A percentile compares a stretch with the other conserved stretches of the same genome.
phyloP scores from a whole-genome alignment of 2,797 vertebrate species.

The Eptatretus atami region DNA sequence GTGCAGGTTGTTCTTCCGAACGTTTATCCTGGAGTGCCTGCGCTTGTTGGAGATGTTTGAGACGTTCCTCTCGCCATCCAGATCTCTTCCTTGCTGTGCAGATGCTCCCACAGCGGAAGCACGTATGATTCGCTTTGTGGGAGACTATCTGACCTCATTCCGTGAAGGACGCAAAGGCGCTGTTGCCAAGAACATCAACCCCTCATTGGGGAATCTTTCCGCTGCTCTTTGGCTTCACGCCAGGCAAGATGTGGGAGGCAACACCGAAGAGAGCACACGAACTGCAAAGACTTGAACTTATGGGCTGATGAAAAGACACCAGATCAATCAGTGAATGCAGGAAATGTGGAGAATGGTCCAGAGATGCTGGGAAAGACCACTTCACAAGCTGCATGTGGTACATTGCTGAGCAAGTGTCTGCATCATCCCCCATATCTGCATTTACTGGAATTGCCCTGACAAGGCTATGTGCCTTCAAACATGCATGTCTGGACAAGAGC shows the following conservation, averaged over 20 bases:
- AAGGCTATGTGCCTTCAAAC: slow-evolving; percentile 64
- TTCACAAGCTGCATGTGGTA: slow-evolving; percentile 24
- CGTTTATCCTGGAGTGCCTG: slow-evolving; percentile 89
- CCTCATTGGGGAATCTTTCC: slow-evolving; percentile 83
- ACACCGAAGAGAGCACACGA: too few relatives aligned
- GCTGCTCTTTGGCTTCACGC: slow-evolving; percentile 51
- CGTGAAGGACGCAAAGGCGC: slow-evolving; percentile 87
- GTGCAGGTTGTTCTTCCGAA: slow-evolving; percentile 70
- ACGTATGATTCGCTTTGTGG: slow-evolving; percentile 75
- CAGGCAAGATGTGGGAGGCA: too few relatives aligned
- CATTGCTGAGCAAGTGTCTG: slow-evolving; percentile 81
- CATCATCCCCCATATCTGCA: slow-evolving; percentile 85
- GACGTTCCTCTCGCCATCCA: slow-evolving; percentile 95
- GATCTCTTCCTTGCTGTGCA: slow-evolving; percentile 49
- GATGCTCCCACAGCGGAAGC: slow-evolving; percentile 40
- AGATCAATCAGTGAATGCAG: too few relatives aligned
- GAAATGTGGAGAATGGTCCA: too few relatives aligned
- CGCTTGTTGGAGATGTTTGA: slow-evolving; percentile 81
- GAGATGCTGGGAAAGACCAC: too few relatives aligned
- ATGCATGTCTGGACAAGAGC: slow-evolving; percentile 92
- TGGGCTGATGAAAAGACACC: too few relatives aligned
- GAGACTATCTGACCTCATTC: slow-evolving; percentile 96
- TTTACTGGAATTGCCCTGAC: slow-evolving; percentile 76
- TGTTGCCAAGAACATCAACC: slow-evolving; percentile 93
- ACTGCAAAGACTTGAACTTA: too few relatives aligned